These are phyloP conservation scores for Gallinago paraguaiae DNA, from an alignment of 2,113 vertebrate species.

Conservation along the genomic window DNA sequence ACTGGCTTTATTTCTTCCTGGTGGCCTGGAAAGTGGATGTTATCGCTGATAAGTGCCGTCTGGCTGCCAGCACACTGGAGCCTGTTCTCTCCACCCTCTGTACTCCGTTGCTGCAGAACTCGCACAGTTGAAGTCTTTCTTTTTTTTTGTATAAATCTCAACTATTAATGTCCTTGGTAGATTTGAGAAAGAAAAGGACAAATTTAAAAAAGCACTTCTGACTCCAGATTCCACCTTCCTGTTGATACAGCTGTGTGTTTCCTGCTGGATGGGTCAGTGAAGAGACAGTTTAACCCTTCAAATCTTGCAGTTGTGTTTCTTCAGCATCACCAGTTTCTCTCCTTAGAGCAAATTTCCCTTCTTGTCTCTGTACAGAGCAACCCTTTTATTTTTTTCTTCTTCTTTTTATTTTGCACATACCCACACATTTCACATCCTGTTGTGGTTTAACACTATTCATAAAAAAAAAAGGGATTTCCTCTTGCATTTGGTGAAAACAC, in stretches of 20 bases:
- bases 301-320: neutral
- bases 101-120: neutral
- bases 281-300: neutral
- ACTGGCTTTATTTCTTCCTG: neutral
- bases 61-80: neutral
- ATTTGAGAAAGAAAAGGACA: constrained; percentile 2
- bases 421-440: neutral
- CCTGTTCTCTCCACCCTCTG: neutral
- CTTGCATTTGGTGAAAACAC: neutral
- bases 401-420: neutral
- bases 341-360: neutral
- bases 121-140: neutral
- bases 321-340: neutral
- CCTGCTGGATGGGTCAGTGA: neutral
- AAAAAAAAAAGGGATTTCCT: constrained; percentile 13
- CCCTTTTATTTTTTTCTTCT: too few species aligned
- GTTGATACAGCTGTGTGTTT: constrained; percentile 61
- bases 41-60: neutral
- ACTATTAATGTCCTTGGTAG: neutral
- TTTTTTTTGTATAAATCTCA: neutral
- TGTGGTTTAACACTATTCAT: neutral
- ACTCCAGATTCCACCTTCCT: constrained; percentile 15
- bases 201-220: neutral
- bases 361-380: neutral
- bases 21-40: neutral